A percentile compares a stretch with the other conserved stretches of the same genome.
Evolutionary conservation across 2,113 vertebrate species (phyloP).

Genomic region (Callospermophilus lateralis): DNA sequence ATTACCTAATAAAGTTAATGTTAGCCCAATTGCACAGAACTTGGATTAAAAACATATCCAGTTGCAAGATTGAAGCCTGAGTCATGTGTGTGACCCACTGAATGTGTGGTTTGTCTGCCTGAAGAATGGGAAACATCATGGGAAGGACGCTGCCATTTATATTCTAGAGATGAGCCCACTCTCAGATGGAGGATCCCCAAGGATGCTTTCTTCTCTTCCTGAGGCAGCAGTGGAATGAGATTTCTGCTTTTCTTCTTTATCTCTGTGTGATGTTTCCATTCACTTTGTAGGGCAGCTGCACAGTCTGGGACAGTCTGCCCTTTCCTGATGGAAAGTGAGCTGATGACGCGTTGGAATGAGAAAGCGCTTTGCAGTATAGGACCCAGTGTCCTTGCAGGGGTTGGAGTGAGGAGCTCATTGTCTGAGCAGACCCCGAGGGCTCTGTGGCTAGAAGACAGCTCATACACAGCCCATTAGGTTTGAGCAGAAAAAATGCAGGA

Average conservation of each 20-base stretch:
- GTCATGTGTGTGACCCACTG: neutral
- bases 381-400: neutral
- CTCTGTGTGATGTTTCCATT: neutral
- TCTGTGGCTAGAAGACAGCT: neutral
- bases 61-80: constrained; percentile 58
- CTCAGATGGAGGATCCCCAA: neutral
- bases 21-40: constrained; percentile 62
- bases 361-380: neutral
- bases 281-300: neutral
- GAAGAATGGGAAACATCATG: neutral
- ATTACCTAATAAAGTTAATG: constrained; percentile 77
- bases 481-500: constrained; percentile 35
- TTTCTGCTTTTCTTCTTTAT: constrained; percentile 56
- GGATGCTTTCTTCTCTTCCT: constrained; percentile 14
- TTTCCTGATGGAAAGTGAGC: neutral
- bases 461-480: neutral
- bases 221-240: constrained; percentile 42
- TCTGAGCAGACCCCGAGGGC: neutral
- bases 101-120: neutral
- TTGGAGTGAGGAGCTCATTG: neutral
- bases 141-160: constrained; percentile 47
- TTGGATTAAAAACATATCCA: constrained; percentile 73
- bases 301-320: neutral
- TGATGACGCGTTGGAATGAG: neutral
- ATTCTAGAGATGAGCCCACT: constrained; percentile 36